Conservation (phyloP, 2,113 vertebrate species). For the Hippocampus abdominalis region DNA sequence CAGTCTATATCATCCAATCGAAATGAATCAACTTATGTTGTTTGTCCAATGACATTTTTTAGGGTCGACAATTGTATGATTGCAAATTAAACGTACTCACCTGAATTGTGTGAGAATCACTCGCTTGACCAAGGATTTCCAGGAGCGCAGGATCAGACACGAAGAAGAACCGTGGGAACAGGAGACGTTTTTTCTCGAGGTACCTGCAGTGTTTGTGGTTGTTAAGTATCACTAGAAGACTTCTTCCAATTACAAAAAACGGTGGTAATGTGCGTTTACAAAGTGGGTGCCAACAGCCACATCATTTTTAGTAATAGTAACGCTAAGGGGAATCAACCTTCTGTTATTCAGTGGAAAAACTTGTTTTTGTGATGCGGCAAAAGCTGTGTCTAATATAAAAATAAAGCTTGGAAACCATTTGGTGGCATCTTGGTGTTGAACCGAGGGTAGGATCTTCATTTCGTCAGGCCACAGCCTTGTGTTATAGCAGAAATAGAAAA, state of each 20-base stretch:
- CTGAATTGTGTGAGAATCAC: constrained; percentile 85
- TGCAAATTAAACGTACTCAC: constrained; percentile 40
- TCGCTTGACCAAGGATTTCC: constrained; percentile 89
- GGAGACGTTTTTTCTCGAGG: constrained; percentile 84
- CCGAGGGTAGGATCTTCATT: neutral
- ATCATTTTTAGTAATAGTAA: too few relatives aligned
- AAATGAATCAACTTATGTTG: neutral
- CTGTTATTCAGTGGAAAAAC: too few relatives aligned
- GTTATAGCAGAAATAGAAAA: neutral
- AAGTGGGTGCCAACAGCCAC: too few relatives aligned
- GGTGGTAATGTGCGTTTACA: too few relatives aligned
- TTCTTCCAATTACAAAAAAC: too few relatives aligned
- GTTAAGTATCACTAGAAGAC: neutral
- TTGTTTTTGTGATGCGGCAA: too few relatives aligned
- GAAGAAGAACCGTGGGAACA: constrained; percentile 89
- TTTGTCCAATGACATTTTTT: neutral
- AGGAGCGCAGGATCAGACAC: constrained; percentile 87
- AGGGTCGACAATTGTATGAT: neutral
- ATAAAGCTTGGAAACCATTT: too few relatives aligned
- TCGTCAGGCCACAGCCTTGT: too few relatives aligned
- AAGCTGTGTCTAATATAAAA: too few relatives aligned
- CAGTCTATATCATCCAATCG: neutral
- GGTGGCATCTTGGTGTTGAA: too few relatives aligned
- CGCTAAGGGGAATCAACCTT: too few relatives aligned
- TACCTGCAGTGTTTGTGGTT: constrained; percentile 68